These are phyloP conservation scores for Neotoma lepida DNA, from an alignment of 2,113 vertebrate species.

Conservation along the genomic window DNA sequence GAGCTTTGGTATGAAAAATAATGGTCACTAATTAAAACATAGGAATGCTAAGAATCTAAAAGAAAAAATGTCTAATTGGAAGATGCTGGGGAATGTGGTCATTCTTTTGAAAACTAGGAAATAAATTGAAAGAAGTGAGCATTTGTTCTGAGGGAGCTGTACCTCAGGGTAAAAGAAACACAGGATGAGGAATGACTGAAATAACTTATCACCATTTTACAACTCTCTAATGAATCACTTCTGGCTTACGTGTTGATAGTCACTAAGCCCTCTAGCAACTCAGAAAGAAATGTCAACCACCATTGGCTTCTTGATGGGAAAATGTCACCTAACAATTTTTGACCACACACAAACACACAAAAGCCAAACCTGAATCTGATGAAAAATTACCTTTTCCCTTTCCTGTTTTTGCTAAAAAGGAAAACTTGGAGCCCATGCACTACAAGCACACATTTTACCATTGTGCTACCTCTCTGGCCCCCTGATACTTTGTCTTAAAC, in stretches of 20 bases:
- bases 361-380: slow-evolving; percentile 48
- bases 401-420: background rate
- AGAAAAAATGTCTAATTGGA: background rate
- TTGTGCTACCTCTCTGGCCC: background rate
- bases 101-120: slow-evolving; percentile 53
- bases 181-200: background rate
- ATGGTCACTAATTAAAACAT: slow-evolving; percentile 20
- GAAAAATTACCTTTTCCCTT: background rate
- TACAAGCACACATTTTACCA: background rate
- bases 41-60: slow-evolving; percentile 39
- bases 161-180: background rate
- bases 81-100: slow-evolving; percentile 13
- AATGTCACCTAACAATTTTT: background rate
- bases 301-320: background rate
- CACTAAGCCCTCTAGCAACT: background rate
- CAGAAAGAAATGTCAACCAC: background rate
- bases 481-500: background rate
- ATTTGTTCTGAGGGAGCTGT: slow-evolving; percentile 23
- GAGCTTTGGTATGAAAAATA: slow-evolving; percentile 52
- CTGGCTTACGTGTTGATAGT: background rate
- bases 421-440: background rate
- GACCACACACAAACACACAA: background rate
- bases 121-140: slow-evolving; percentile 28
- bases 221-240: slow-evolving; percentile 12
- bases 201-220: slow-evolving; percentile 25